A percentile compares a stretch with the other conserved stretches of the same genome.
These are phyloP conservation scores for Leguminivora glycinivorella DNA, from an alignment of 1,140 invertebrate genomes.

Conservation along the genomic window DNA sequence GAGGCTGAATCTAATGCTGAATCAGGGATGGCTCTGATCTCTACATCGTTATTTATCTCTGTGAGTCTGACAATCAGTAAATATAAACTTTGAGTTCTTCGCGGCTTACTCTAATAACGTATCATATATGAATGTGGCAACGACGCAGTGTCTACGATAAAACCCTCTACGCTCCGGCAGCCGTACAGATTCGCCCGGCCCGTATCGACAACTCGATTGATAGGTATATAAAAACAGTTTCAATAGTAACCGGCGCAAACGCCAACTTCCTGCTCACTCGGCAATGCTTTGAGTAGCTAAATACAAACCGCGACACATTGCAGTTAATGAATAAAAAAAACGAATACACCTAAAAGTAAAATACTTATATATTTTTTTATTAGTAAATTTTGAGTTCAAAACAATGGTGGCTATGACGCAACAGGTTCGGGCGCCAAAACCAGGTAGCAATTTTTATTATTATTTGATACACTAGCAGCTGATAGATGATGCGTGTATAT, in stretches of 20 bases:
- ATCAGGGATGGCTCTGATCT: too few relatives aligned
- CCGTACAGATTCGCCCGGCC: neutral
- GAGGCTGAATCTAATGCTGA: too few relatives aligned
- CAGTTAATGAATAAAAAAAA: neutral
- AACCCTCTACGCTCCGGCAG: neutral
- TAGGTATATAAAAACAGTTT: constrained; percentile 27
- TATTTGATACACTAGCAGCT: too few relatives aligned
- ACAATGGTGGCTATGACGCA: constrained; percentile 6
- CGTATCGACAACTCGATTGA: constrained; percentile 8
- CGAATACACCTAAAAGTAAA: too few relatives aligned
- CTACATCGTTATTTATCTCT: too few relatives aligned
- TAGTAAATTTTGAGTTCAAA: neutral
- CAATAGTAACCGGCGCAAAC: constrained; percentile 12
- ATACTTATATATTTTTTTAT: too few relatives aligned
- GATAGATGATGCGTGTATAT: too few relatives aligned
- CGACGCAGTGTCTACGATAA: neutral
- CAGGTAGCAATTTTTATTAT: too few relatives aligned
- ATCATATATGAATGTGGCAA: too few relatives aligned
- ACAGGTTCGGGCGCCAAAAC: constrained; percentile 20
- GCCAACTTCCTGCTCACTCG: constrained; percentile 15
- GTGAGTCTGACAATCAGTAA: too few relatives aligned
- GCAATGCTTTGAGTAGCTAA: constrained; percentile 23
- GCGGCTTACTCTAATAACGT: too few relatives aligned
- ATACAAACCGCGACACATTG: neutral
- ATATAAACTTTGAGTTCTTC: too few relatives aligned